phyloP scores from a whole-genome alignment of 2,113 vertebrate genomes.

The Grammatotria lemairii region DNA sequence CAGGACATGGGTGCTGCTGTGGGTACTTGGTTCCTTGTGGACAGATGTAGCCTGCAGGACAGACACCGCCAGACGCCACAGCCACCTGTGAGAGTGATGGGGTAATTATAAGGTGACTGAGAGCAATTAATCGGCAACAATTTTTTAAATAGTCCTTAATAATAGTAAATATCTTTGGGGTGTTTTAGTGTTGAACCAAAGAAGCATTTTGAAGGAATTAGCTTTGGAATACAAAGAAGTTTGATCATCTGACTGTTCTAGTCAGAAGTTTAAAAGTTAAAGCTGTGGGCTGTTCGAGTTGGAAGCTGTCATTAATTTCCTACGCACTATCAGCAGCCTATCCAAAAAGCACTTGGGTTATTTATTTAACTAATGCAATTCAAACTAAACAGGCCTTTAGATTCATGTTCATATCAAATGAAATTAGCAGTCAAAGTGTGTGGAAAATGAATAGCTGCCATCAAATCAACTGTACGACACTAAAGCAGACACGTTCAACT shows the following conservation, averaged over 20 bases:
- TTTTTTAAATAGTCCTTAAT: not conserved
- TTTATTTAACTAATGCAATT: constrained; percentile 3
- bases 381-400: not conserved
- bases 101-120: not conserved
- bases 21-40: constrained; percentile 72
- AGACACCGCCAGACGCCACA: constrained; percentile 74
- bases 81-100: constrained; percentile 58
- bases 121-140: not conserved
- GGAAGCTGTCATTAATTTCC: constrained; percentile 31
- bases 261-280: not conserved
- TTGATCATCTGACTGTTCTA: not conserved
- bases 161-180: not conserved
- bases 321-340: not conserved
- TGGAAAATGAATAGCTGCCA: constrained; percentile 2
- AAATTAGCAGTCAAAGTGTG: not conserved
- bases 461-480: not conserved
- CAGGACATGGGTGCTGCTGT: constrained; percentile 75
- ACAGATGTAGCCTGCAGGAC: constrained; percentile 77
- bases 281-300: constrained; percentile 21
- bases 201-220: not conserved
- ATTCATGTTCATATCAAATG: not conserved
- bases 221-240: not conserved
- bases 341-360: not conserved
- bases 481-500: not conserved
- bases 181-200: not conserved